phyloP scores from a whole-genome alignment of 2,888 invertebrate genomes.

The Bombyx huttoni region DNA sequence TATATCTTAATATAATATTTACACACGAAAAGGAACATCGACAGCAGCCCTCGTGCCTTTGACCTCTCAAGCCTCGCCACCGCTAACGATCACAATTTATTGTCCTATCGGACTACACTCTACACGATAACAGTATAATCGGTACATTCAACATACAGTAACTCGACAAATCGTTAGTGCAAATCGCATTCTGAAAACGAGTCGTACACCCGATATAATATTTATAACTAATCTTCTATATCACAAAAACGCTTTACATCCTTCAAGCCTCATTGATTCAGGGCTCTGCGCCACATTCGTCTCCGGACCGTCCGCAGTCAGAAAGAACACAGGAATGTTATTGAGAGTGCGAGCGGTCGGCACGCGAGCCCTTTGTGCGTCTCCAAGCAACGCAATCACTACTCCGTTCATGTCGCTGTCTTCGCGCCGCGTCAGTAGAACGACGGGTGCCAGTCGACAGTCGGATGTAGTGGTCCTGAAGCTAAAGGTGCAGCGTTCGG shows the following conservation, averaged over 20 bases:
- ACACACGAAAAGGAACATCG: constrained; percentile 27
- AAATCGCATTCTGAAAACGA: constrained; percentile 63
- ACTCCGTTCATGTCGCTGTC: constrained; percentile 15
- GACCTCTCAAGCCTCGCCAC: constrained; percentile 13
- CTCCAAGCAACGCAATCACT: constrained; percentile 15
- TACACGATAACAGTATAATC: constrained; percentile 32
- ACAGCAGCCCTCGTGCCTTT: constrained; percentile 12
- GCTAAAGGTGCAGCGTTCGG: constrained; percentile 23
- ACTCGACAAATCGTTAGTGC: constrained; percentile 37
- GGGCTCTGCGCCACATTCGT: constrained; percentile 23
- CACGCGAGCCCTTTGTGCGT: constrained; percentile 14
- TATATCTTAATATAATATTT: constrained; percentile 36
- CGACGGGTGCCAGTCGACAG: constrained; percentile 69
- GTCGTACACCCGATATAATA: constrained; percentile 42
- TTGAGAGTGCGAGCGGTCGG: constrained; percentile 17
- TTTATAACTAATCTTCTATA: constrained; percentile 61
- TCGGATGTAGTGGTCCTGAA: constrained; percentile 44
- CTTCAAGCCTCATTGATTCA: constrained; percentile 46
- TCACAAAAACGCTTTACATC: constrained; percentile 65
- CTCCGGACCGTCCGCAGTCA: constrained; percentile 25
- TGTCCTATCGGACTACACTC: constrained; percentile 42
- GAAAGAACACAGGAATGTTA: constrained; percentile 41
- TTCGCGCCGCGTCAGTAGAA: constrained; percentile 62
- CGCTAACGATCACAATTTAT: constrained; percentile 34
- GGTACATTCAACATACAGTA: constrained; percentile 33